These are phyloP conservation scores for Petrocephalus sullivani DNA, from an alignment of 2,797 vertebrate species.

Conservation along the genomic window DNA sequence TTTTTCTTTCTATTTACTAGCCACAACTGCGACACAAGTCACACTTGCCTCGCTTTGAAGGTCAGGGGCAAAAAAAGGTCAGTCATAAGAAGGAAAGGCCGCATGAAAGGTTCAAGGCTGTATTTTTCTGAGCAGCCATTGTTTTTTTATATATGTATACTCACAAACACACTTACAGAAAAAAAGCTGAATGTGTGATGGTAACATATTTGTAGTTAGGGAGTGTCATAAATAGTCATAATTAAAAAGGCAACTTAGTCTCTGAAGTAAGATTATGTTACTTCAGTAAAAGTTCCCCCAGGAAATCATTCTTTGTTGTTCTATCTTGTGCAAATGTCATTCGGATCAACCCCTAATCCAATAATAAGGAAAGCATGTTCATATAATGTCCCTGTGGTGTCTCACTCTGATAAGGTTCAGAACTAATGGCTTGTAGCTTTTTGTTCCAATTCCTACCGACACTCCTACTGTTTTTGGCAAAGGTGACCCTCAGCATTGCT, in stretches of 20 bases:
- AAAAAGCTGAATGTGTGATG: neutral
- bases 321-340: neutral
- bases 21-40: neutral
- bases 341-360: neutral
- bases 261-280: neutral
- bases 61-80: neutral
- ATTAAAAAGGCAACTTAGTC: neutral
- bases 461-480: constrained; percentile 9
- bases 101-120: neutral
- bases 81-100: neutral
- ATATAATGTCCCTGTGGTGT: neutral
- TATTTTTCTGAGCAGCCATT: neutral
- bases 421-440: neutral
- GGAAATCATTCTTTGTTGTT: constrained; percentile 5
- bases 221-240: neutral
- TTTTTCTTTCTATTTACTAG: neutral
- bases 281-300: neutral
- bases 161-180: neutral
- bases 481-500: neutral
- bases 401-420: neutral
- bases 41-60: neutral
- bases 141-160: neutral
- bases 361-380: neutral
- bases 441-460: neutral
- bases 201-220: neutral